Evolutionary conservation across 2,113 vertebrate species (phyloP).

Genomic region (Oophaga pumilio): DNA sequence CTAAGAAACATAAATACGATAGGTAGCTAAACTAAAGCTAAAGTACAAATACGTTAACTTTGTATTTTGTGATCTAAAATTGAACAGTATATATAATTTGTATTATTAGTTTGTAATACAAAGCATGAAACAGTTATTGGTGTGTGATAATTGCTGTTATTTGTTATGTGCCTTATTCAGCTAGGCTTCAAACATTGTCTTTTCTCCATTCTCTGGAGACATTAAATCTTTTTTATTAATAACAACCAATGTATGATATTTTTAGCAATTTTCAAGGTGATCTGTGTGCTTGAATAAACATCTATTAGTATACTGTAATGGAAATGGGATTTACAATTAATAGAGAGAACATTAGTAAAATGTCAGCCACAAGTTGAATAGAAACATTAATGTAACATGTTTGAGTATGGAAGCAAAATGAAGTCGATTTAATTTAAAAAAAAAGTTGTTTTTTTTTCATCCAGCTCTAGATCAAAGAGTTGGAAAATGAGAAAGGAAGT

Average conservation of each 20-base stretch:
- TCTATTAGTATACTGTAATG: neutral
- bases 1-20: too few species aligned
- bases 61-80: too few species aligned
- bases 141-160: neutral
- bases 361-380: neutral
- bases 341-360: neutral
- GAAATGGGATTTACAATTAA: neutral
- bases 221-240: neutral
- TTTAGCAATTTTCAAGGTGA: neutral
- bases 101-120: too few species aligned
- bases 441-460: neutral
- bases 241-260: neutral
- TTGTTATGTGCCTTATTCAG: constrained; percentile 1
- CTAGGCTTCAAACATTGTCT: constrained; percentile 19
- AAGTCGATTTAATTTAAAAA: constrained; percentile 3
- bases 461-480: constrained; percentile 22
- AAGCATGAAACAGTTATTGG: neutral
- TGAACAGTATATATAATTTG: too few species aligned
- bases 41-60: too few species aligned
- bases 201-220: neutral
- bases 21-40: too few species aligned
- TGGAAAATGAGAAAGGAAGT: constrained; percentile 24
- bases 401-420: neutral
- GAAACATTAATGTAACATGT: neutral
- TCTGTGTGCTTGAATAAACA: neutral